Evolutionary conservation across 1,140 invertebrate species (phyloP), one percentile per base, ranked within the genome.

Genomic region (Neodiprion pinetum): DNA sequence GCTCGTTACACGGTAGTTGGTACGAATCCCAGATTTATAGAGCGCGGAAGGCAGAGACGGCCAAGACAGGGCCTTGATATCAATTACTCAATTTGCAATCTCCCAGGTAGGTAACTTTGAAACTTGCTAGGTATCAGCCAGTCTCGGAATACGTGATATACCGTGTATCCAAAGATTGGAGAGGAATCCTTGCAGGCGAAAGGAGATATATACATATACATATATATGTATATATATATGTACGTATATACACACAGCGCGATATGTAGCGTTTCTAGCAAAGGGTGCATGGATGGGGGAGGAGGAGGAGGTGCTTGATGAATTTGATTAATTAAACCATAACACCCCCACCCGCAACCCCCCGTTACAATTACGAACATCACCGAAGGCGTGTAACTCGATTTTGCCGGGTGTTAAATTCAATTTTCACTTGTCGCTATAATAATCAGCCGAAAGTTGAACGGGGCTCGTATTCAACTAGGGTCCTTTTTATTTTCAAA

Each of bases 21-120:
- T 61, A 40, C 28, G 28, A 40, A 40, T 40, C 28, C 28, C 28
- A 5, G 28, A 40, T 40, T 40, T 40, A 40, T 40, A 40, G 28
- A 40, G 28, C 28, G 28, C 28, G 28, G 28, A 40, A 40, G 28
- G 28, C 28, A 40, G 28, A 40, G 28, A 40, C 2, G 28, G 28
- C 28, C 28, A 40, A 40, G 28, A 61, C 11, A 61, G 11, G 53
- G n/a, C 53, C 53, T 61, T 61, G 53, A 61, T 61, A 61, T 61
- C 53, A 61, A 61, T 61, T 61, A 61, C 53, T 61, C 53, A 61
- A 61, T 61, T 61, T 61, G 53, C 53, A 61, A 61, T 61, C 53
- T 61, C 53, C 53, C 28, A 40, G 28, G 28, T 5, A 40, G 53
- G 53, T 8, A 61, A 61, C 53, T 61, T 61, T 9, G 53, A 61